A percentile compares a stretch with the other conserved stretches of the same genome.
Evolutionary conservation across 2,113 vertebrate species (phyloP).

Genomic region (Gracilinanus agilis): DNA sequence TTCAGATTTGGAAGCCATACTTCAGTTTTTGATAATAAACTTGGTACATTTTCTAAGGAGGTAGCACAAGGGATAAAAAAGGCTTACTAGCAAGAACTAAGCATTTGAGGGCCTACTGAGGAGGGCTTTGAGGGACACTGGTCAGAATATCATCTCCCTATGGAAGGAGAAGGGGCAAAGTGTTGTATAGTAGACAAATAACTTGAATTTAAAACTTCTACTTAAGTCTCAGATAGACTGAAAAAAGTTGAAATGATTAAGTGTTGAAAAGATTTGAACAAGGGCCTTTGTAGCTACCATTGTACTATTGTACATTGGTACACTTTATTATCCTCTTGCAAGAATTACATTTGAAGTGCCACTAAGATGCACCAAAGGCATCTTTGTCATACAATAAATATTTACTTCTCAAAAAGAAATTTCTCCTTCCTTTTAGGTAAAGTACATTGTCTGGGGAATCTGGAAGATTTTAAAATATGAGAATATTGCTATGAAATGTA

Average conservation of each 20-base stretch:
- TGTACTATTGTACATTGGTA: conserved; percentile 22
- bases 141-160: background rate
- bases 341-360: background rate
- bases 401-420: background rate
- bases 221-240: conserved; percentile 21
- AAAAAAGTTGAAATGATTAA: background rate
- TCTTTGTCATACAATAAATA: conserved; percentile 17
- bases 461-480: conserved; percentile 44
- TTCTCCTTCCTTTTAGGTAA: conserved; percentile 15
- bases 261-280: conserved; percentile 9
- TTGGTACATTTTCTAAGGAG: conserved; percentile 47
- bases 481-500: conserved; percentile 34
- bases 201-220: conserved; percentile 6
- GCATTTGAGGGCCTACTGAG: background rate
- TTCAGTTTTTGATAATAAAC: background rate
- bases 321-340: background rate
- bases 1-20: background rate
- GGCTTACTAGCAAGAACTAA: conserved; percentile 44
- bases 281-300: conserved; percentile 13
- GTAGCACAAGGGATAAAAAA: conserved; percentile 44
- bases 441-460: background rate
- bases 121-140: conserved; percentile 11
- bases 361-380: conserved; percentile 34
- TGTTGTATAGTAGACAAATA: background rate
- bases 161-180: conserved; percentile 10